These are phyloP conservation scores for Pachyramphus minor DNA, from an alignment of 2,113 vertebrate species.

Conservation along the genomic window DNA sequence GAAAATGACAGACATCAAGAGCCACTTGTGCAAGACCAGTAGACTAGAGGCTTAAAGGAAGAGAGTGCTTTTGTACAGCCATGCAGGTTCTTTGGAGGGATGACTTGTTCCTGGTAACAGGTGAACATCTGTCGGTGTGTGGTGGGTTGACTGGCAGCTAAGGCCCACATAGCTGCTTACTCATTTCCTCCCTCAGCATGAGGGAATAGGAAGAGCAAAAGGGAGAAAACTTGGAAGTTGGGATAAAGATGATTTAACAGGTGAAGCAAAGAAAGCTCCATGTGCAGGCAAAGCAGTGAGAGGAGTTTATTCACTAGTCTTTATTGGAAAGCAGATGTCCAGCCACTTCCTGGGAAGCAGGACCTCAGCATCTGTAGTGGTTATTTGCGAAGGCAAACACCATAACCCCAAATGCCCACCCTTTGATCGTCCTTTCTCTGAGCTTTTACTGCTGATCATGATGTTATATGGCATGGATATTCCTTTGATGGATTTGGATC, in stretches of 20 bases:
- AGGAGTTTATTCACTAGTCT: background rate
- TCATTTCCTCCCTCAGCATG: background rate
- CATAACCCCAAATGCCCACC: background rate
- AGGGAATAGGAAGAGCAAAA: background rate
- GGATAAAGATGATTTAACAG: background rate
- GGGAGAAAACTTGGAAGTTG: background rate
- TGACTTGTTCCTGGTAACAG: background rate
- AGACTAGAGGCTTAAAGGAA: background rate
- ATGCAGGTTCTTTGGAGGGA: background rate
- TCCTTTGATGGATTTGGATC: background rate
- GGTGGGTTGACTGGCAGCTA: background rate
- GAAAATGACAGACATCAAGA: background rate
- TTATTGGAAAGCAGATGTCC: background rate
- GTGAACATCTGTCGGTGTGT: rapidly evolving
- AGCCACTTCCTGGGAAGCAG: background rate
- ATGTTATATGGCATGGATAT: background rate
- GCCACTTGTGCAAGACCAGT: background rate
- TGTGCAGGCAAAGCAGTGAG: background rate
- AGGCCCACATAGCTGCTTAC: background rate
- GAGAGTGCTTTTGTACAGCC: background rate
- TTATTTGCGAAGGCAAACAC: background rate
- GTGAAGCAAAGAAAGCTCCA: background rate
- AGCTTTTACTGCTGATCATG: background rate
- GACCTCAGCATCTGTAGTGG: background rate
- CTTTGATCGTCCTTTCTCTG: background rate